Evolutionary conservation across 2,797 vertebrate genomes (phyloP).

Genomic region (Microctenopoma steveboyesi): DNA sequence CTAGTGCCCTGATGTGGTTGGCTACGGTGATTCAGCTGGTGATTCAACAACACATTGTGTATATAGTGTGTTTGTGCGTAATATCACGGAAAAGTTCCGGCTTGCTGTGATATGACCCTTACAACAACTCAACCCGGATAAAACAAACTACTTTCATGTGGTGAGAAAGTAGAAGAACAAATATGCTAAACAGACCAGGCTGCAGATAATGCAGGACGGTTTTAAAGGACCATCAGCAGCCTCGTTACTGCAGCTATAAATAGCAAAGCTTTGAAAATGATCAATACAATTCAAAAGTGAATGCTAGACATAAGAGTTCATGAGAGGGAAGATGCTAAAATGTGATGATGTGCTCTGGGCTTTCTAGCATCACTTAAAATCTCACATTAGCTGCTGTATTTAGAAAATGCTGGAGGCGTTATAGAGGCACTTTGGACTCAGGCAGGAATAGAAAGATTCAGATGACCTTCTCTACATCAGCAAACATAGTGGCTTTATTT

Average conservation of each 20-base stretch:
- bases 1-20: too few species aligned
- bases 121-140: not conserved
- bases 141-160: not conserved
- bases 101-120: not conserved
- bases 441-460: slow-evolving; percentile 26
- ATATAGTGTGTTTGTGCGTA: too few species aligned
- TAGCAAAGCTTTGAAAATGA: slow-evolving; percentile 29
- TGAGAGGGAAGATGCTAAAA: slow-evolving; percentile 12
- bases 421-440: slow-evolving; percentile 3
- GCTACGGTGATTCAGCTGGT: too few species aligned
- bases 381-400: slow-evolving; percentile 34
- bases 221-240: not conserved
- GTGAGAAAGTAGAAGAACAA: not conserved
- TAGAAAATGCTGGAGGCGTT: slow-evolving; percentile 38
- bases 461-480: slow-evolving; percentile 19
- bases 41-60: too few species aligned
- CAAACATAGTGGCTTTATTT: slow-evolving; percentile 1
- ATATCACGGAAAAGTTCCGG: too few species aligned
- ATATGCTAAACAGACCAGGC: not conserved
- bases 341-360: slow-evolving; percentile 15
- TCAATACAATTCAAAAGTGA: slow-evolving; percentile 2
- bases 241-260: slow-evolving; percentile 2
- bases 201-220: not conserved
- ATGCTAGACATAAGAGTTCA: slow-evolving; percentile 2
- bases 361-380: slow-evolving; percentile 46